These are phyloP conservation scores for Lepisosteus oculatus DNA, from an alignment of 2,113 vertebrate species.

Conservation along the genomic window DNA sequence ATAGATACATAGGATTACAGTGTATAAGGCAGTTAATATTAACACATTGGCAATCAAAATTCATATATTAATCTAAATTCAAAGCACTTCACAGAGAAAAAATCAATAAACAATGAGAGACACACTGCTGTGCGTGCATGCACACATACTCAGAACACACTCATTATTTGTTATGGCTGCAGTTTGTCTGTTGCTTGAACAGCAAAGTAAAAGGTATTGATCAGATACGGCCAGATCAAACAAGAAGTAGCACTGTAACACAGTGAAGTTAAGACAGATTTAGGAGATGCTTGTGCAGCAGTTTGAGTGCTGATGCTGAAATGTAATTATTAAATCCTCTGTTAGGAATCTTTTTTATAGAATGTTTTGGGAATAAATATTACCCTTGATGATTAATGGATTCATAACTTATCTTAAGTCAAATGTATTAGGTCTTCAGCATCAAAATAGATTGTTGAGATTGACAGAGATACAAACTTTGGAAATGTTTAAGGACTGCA, in stretches of 20 bases:
- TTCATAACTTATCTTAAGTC: slow-evolving; percentile 5
- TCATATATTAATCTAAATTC: slow-evolving; percentile 57
- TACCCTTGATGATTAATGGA: background rate
- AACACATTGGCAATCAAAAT: slow-evolving; percentile 46
- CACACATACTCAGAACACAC: slow-evolving; percentile 47
- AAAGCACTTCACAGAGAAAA: slow-evolving; percentile 53
- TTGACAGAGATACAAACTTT: too few relatives aligned
- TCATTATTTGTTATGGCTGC: slow-evolving; percentile 65
- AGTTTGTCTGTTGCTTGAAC: slow-evolving; percentile 48
- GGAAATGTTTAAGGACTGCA: too few relatives aligned
- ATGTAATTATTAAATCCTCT: background rate
- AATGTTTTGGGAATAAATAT: background rate
- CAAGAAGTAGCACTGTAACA: slow-evolving; percentile 26
- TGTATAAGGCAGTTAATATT: slow-evolving; percentile 46
- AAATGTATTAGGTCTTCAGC: background rate
- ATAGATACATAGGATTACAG: slow-evolving; percentile 48
- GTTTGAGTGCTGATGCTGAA: background rate
- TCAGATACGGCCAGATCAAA: slow-evolving; percentile 57
- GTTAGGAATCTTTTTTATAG: too few relatives aligned
- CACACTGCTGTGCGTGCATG: slow-evolving; percentile 54
- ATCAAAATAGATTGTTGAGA: too few relatives aligned
- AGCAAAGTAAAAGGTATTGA: slow-evolving; percentile 65
- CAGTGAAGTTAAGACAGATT: slow-evolving; percentile 38
- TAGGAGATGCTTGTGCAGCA: background rate
- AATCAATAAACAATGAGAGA: background rate